A percentile compares a stretch with the other conserved stretches of the same genome.
Conservation (phyloP, 2,888 invertebrate species). For the Macaria notata region DNA sequence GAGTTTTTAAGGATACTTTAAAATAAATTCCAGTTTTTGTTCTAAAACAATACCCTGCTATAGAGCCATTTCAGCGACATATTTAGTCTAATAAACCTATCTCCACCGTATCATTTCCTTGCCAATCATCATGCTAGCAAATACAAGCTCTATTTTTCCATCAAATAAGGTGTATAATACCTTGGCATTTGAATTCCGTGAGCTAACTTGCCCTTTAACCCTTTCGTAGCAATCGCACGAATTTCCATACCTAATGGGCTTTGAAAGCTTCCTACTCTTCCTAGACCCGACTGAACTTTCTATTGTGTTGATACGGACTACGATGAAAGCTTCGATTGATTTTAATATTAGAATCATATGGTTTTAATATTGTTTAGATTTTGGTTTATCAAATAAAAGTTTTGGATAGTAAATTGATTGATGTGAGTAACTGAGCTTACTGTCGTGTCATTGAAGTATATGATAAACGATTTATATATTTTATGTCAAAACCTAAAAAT, state of each 20-base stretch:
- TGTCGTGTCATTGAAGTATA: too few relatives aligned
- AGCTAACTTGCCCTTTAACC: conserved; percentile 42
- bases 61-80: conserved; percentile 2
- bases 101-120: not conserved
- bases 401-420: too few relatives aligned
- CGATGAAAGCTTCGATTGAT: too few relatives aligned
- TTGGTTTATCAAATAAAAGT: too few relatives aligned
- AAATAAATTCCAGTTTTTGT: too few relatives aligned
- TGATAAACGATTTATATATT: too few relatives aligned
- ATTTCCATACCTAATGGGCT: conserved; percentile 41
- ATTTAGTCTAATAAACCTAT: not conserved
- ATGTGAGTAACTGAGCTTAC: too few relatives aligned
- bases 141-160: conserved; percentile 1
- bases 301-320: conserved; percentile 41
- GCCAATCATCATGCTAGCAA: not conserved
- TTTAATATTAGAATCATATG: too few relatives aligned
- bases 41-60: too few relatives aligned
- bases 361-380: too few relatives aligned
- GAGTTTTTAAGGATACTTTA: too few relatives aligned
- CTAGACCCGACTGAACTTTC: conserved; percentile 40
- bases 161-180: conserved; percentile 9
- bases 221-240: conserved; percentile 35
- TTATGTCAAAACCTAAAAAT: too few relatives aligned
- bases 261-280: conserved; percentile 43
- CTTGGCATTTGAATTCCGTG: conserved; percentile 9